These are phyloP conservation scores for Drosophila niveifrons DNA, from an alignment of 2,888 invertebrate species.

Conservation along the genomic window DNA sequence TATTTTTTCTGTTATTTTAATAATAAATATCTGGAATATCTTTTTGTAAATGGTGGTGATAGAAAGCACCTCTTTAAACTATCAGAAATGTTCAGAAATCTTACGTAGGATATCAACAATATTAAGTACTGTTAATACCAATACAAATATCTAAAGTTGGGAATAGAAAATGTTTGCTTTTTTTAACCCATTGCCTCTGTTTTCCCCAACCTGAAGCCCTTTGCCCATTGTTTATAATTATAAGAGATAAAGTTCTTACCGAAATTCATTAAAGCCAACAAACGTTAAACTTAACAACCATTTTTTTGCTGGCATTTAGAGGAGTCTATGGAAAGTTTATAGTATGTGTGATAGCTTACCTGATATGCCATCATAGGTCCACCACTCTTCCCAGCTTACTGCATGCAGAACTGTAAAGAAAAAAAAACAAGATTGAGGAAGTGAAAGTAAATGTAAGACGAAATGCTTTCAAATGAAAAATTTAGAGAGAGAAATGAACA, in stretches of 20 bases:
- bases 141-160: not conserved
- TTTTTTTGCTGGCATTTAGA: not conserved
- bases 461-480: constrained; percentile 1
- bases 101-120: too few species aligned
- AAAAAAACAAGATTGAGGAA: not conserved
- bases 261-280: constrained; percentile 1
- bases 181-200: not conserved
- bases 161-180: not conserved
- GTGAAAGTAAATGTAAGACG: not conserved
- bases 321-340: not conserved
- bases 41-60: too few species aligned
- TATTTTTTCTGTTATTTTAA: too few species aligned
- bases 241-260: not conserved
- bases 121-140: too few species aligned
- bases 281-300: not conserved
- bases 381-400: constrained; percentile 97
- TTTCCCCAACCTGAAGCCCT: not conserved
- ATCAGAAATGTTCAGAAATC: too few species aligned
- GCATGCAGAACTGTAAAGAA: constrained; percentile 80
- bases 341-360: constrained; percentile 88
- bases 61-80: too few species aligned
- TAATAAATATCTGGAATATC: too few species aligned
- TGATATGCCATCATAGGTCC: constrained; percentile 98
- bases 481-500: not conserved
- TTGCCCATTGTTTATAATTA: not conserved